These are phyloP conservation scores for Psittacula derbiana DNA, from an alignment of 2,797 vertebrate genomes.

Conservation along the genomic window DNA sequence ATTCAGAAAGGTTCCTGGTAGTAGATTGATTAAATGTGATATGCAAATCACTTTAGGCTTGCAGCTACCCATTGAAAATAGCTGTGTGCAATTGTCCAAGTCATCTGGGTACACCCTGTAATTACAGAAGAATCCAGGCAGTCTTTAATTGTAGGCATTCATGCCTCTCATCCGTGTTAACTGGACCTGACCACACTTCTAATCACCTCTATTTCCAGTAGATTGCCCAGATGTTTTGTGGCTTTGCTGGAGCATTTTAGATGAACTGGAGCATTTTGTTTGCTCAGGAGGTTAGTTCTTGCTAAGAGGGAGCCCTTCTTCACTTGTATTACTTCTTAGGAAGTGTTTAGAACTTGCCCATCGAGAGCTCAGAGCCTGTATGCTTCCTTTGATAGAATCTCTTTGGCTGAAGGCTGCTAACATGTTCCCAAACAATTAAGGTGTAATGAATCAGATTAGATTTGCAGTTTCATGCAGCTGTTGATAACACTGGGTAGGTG, in stretches of 20 bases:
- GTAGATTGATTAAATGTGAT: background rate
- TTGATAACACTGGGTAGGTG: background rate
- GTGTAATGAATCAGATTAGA: background rate
- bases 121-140: constrained; percentile 41
- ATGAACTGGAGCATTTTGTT: background rate
- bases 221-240: background rate
- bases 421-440: background rate
- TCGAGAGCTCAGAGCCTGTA: background rate
- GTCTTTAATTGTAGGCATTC: constrained; percentile 33
- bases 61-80: background rate
- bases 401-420: background rate
- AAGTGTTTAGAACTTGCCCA: background rate
- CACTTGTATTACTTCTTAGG: background rate
- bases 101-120: background rate
- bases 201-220: background rate
- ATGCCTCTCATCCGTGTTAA: background rate
- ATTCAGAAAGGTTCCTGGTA: background rate
- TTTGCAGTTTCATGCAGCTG: background rate
- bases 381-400: background rate
- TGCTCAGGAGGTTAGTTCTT: background rate
- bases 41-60: background rate
- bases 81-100: constrained; percentile 5
- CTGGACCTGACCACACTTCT: constrained; percentile 1
- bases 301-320: background rate
- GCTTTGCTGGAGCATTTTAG: background rate